Conservation (phyloP, 2,113 vertebrate genomes). For the Thamnaconus septentrionalis region DNA sequence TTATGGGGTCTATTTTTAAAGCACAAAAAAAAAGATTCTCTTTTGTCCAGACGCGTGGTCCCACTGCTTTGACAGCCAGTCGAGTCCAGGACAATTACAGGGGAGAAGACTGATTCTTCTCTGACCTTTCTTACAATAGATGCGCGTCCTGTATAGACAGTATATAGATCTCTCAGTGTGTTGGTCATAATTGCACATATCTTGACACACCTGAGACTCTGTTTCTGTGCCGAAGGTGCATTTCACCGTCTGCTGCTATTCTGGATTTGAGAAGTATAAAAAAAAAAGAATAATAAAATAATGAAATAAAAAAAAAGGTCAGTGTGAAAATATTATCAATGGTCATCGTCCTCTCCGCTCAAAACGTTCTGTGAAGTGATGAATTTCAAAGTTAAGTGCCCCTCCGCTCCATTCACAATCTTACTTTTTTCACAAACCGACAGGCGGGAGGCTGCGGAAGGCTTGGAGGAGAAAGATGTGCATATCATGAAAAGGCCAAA, state of each 20-base stretch:
- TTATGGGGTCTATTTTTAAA: not conserved
- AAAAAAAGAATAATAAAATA: too few species aligned
- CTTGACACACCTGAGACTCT: constrained; percentile 29
- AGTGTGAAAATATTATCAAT: constrained; percentile 37
- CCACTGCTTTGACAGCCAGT: not conserved
- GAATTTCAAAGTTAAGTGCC: constrained; percentile 31
- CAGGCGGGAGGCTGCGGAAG: constrained; percentile 18
- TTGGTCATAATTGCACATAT: constrained; percentile 26
- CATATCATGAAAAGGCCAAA: constrained; percentile 15
- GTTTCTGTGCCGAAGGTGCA: constrained; percentile 27
- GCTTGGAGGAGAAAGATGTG: constrained; percentile 4
- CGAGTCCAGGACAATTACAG: not conserved
- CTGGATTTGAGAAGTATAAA: too few species aligned
- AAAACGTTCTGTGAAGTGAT: constrained; percentile 15
- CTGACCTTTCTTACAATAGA: not conserved
- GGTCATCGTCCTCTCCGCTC: constrained; percentile 16
- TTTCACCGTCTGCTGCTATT: constrained; percentile 18
- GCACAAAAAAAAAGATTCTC: not conserved
- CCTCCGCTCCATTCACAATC: too few species aligned
- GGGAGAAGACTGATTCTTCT: not conserved
- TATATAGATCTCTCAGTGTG: constrained; percentile 8
- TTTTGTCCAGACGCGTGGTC: not conserved
- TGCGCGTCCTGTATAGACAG: not conserved
- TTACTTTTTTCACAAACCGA: not conserved
- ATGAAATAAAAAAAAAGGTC: constrained; percentile 46